phyloP scores from a whole-genome alignment of 2,113 vertebrate species.

The Hemiprocne comata region DNA sequence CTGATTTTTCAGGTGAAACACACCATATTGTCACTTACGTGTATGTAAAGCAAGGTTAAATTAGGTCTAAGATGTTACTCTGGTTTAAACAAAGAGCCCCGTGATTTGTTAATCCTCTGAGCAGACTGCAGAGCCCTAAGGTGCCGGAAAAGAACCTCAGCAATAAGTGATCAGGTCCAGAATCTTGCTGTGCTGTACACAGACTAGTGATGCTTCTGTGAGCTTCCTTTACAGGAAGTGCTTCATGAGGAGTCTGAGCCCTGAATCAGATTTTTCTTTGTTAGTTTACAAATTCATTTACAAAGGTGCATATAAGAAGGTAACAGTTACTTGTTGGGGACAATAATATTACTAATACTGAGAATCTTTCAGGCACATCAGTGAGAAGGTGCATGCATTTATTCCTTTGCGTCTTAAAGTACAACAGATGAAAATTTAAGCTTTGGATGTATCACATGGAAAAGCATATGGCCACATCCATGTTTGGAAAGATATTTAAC shows the following conservation, averaged over 20 bases:
- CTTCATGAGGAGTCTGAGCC: neutral
- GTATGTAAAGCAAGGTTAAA: neutral
- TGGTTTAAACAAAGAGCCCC: neutral
- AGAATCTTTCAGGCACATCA: neutral
- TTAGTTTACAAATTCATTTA: neutral
- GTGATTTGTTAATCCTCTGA: neutral
- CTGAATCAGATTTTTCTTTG: neutral
- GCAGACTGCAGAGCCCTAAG: constrained; percentile 28
- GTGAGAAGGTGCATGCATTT: neutral
- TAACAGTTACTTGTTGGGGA: neutral
- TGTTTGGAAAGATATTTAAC: constrained; percentile 7
- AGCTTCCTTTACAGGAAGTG: neutral
- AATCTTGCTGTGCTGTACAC: neutral
- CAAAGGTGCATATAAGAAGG: neutral
- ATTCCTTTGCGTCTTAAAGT: neutral
- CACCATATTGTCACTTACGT: neutral
- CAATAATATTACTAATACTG: neutral
- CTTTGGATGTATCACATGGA: neutral
- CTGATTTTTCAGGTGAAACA: neutral
- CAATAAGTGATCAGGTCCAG: neutral
- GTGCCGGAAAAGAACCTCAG: neutral
- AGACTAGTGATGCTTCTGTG: neutral
- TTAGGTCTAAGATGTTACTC: neutral
- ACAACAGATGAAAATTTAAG: neutral
- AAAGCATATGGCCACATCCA: constrained; percentile 10